Conservation (phyloP, 2,113 vertebrate species). For the Formicarius rufipectus region DNA sequence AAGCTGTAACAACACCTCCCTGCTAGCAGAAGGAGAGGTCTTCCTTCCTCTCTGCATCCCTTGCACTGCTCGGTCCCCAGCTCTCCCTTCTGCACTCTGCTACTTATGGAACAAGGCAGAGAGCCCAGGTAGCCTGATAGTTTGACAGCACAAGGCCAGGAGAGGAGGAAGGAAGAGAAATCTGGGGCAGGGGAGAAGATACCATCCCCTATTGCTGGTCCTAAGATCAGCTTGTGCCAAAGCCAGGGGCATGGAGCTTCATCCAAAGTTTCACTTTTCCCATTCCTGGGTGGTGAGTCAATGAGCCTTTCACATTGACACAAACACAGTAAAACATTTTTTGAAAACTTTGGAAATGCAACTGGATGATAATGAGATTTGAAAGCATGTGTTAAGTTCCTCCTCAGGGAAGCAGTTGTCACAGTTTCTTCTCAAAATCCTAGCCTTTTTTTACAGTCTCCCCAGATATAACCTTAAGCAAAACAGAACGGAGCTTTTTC, state of each 20-base stretch:
- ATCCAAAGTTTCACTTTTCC: not conserved
- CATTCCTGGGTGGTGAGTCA: not conserved
- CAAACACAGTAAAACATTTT: not conserved
- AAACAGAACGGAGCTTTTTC: not conserved
- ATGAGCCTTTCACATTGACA: not conserved
- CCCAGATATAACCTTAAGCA: not conserved
- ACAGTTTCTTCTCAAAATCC: not conserved
- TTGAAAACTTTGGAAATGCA: not conserved
- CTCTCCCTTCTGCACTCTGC: not conserved
- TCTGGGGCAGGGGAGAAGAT: not conserved
- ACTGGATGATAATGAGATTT: not conserved
- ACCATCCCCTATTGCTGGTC: not conserved
- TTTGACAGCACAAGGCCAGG: not conserved
- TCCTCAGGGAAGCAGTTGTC: not conserved
- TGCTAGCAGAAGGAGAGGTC: not conserved
- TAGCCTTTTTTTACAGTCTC: not conserved
- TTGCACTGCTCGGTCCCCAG: not conserved
- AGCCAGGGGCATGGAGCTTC: not conserved
- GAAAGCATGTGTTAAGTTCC: not conserved
- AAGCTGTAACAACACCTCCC: not conserved
- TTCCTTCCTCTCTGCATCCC: not conserved
- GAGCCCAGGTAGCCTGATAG: accelerated
- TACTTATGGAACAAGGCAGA: accelerated
- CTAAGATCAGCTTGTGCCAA: not conserved
- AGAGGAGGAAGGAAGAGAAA: not conserved